phyloP scores from a whole-genome alignment of 2,797 vertebrate species.

The Sebastes diaconus region DNA sequence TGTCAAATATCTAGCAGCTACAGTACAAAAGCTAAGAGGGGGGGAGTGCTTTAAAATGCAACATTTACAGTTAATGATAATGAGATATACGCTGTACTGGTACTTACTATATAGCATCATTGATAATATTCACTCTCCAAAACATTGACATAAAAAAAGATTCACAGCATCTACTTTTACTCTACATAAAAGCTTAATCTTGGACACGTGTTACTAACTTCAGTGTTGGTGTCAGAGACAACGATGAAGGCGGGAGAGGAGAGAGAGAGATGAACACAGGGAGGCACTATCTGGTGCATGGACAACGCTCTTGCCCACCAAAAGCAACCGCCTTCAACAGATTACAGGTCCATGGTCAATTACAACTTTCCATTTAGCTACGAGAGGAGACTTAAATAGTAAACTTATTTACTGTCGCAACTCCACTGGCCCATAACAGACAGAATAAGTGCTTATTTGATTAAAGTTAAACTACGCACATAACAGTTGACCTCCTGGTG shows the following conservation, averaged over 20 bases:
- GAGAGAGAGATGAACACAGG: constrained; percentile 55
- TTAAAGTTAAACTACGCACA: not conserved
- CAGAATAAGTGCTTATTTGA: constrained; percentile 39
- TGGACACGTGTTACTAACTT: constrained; percentile 33
- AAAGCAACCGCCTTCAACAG: constrained; percentile 47
- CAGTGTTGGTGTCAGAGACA: constrained; percentile 21
- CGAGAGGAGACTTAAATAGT: constrained; percentile 31
- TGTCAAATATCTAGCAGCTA: constrained; percentile 53
- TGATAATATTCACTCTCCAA: constrained; percentile 65
- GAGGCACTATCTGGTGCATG: constrained; percentile 79
- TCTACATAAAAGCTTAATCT: constrained; percentile 45
- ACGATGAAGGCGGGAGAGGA: constrained; percentile 24
- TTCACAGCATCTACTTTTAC: constrained; percentile 19
- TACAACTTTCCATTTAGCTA: constrained; percentile 43
- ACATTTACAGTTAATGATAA: constrained; percentile 50
- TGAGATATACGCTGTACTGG: constrained; percentile 40
- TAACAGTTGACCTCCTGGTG: constrained; percentile 18
- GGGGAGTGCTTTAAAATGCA: constrained; percentile 38
- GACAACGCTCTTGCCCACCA: constrained; percentile 54
- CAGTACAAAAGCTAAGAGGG: constrained; percentile 46
- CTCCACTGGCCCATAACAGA: constrained; percentile 23
- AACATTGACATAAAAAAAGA: constrained; percentile 46
- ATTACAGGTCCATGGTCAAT: constrained; percentile 54
- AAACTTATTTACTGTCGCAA: constrained; percentile 16
- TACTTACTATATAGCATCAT: constrained; percentile 47